Conservation (phyloP, 2,797 vertebrate genomes). For the Crypturellus tataupa region DNA sequence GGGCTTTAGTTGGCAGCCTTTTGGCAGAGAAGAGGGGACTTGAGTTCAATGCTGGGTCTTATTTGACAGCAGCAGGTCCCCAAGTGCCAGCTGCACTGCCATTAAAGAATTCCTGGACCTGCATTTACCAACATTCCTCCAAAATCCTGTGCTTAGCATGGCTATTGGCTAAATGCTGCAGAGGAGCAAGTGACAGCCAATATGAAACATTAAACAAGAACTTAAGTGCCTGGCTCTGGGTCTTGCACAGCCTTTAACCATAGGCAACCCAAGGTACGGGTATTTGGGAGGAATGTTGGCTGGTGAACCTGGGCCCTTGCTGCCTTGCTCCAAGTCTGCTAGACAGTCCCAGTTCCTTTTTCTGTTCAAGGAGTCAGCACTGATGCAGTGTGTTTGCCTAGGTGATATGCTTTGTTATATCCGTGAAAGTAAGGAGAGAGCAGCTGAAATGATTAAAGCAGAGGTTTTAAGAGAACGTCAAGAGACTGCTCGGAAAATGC, state of each 20-base stretch:
- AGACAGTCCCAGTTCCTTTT: neutral
- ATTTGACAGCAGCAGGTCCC: neutral
- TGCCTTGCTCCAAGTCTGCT: neutral
- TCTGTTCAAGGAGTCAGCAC: neutral
- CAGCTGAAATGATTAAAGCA: slow-evolving; percentile 88
- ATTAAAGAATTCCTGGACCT: neutral
- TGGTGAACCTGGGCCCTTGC: neutral
- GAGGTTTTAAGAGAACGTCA: slow-evolving; percentile 92
- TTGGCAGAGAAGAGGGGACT: neutral
- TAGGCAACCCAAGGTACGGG: neutral
- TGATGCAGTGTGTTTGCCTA: slow-evolving; percentile 66
- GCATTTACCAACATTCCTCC: neutral
- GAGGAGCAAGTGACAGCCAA: neutral
- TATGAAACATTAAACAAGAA: neutral
- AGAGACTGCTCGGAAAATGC: slow-evolving; percentile 92
- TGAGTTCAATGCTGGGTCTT: neutral
- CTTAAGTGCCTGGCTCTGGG: neutral
- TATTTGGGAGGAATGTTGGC: neutral
- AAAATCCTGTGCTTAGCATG: neutral
- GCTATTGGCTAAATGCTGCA: neutral
- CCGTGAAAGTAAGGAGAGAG: slow-evolving; percentile 92
- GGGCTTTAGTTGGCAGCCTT: neutral
- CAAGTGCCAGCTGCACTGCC: neutral
- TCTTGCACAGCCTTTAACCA: neutral
- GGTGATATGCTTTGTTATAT: slow-evolving; percentile 95